Percentiles rank a stretch among this genome's conserved stretches.
Evolutionary conservation across 2,113 vertebrate species (phyloP).

Genomic region (Passer domesticus): DNA sequence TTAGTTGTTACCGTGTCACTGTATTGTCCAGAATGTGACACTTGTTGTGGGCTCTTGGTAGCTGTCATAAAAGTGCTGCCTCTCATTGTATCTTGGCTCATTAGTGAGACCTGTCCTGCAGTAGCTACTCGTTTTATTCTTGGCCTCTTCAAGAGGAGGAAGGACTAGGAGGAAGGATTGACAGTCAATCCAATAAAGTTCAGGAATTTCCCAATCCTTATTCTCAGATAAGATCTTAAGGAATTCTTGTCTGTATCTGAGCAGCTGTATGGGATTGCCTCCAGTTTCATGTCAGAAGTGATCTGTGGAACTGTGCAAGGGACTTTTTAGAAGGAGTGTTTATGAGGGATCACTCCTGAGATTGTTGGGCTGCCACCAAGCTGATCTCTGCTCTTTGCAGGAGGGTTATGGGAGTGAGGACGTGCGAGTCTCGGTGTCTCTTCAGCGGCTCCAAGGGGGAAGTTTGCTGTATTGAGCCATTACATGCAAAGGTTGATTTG

Average conservation of each 20-base stretch:
- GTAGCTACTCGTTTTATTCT: neutral
- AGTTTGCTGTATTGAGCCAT: constrained; percentile 93
- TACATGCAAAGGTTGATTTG: constrained; percentile 87
- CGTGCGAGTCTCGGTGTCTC: constrained; percentile 93
- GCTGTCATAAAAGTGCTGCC: neutral
- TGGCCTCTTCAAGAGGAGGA: neutral
- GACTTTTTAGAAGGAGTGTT: neutral
- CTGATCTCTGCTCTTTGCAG: constrained; percentile 63
- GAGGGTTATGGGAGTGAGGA: constrained; percentile 96
- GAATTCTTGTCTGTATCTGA: neutral
- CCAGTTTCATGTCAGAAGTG: neutral
- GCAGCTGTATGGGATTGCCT: neutral
- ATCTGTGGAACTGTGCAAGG: neutral
- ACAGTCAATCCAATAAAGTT: neutral
- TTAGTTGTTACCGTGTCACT: neutral
- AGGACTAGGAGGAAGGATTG: neutral
- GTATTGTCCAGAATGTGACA: neutral
- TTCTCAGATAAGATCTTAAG: neutral
- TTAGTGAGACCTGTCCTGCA: neutral
- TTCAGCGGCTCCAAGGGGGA: constrained; percentile 98
- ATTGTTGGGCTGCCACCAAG: neutral
- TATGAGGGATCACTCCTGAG: neutral
- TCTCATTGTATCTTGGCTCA: neutral
- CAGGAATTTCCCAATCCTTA: neutral
- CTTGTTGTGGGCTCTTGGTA: neutral